These are phyloP conservation scores for Steatornis caripensis DNA, from an alignment of 2,113 vertebrate genomes.

Conservation along the genomic window DNA sequence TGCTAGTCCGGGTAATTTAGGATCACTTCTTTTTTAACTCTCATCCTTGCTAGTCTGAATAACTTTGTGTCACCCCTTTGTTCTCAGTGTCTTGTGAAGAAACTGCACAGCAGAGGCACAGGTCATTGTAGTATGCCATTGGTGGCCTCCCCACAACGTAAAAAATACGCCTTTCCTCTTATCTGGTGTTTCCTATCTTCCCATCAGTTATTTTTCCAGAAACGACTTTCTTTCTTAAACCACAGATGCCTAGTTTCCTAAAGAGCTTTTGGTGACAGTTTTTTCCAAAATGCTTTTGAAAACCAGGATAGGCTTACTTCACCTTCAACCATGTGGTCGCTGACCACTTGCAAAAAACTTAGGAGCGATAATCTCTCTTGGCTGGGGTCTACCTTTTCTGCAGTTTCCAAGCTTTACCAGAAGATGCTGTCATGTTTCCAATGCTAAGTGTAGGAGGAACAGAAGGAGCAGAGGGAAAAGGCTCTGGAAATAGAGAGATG, in stretches of 20 bases:
- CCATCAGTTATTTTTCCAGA: not conserved
- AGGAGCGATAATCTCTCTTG: not conserved
- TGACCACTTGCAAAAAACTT: not conserved
- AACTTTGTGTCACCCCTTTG: not conserved
- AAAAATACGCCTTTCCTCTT: not conserved
- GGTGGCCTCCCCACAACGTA: not conserved
- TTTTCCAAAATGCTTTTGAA: not conserved
- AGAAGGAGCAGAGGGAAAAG: not conserved
- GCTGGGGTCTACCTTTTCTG: not conserved
- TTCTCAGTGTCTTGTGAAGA: not conserved
- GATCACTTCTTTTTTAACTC: not conserved
- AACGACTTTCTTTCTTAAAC: not conserved
- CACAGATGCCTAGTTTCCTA: not conserved
- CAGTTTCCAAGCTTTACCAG: not conserved
- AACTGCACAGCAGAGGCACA: not conserved
- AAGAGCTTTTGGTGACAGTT: not conserved
- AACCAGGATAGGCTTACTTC: not conserved
- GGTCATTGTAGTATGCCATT: not conserved
- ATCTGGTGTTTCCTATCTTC: not conserved
- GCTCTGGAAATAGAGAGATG: not conserved
- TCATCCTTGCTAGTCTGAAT: not conserved
- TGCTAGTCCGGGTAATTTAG: not conserved
- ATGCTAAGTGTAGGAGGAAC: not conserved
- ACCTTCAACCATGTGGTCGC: not conserved
- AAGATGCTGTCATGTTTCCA: not conserved